Percentiles rank a stretch among this genome's conserved stretches.
Evolutionary conservation across 2,888 invertebrate genomes (phyloP).

Genomic region (Congeria kusceri): DNA sequence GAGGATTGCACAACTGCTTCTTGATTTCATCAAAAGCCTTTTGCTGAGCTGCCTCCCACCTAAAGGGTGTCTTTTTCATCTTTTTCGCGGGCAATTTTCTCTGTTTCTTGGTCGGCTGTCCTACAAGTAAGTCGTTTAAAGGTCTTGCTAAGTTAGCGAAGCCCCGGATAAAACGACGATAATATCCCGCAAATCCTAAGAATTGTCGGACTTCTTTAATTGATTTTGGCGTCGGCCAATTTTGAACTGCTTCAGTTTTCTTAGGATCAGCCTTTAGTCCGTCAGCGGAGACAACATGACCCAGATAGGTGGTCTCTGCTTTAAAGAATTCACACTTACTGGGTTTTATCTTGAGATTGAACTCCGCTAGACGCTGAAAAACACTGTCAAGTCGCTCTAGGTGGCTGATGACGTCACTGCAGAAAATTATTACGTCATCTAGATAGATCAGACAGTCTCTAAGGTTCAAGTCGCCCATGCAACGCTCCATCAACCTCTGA

Average conservation of each 20-base stretch:
- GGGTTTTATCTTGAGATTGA: conserved; percentile 22
- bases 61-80: too few relatives aligned
- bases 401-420: not conserved
- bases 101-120: too few relatives aligned
- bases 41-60: too few relatives aligned
- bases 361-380: conserved; percentile 5
- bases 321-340: conserved; percentile 35
- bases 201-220: conserved; percentile 27
- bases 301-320: conserved; percentile 11
- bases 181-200: conserved; percentile 28
- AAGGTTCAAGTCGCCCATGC: too few relatives aligned
- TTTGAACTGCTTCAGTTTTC: conserved; percentile 21
- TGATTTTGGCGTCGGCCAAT: conserved; percentile 20
- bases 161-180: conserved; percentile 15
- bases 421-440: not conserved
- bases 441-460: too few relatives aligned
- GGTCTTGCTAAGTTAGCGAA: conserved; percentile 12
- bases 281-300: conserved; percentile 21
- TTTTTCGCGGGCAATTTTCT: too few relatives aligned
- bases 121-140: conserved; percentile 18
- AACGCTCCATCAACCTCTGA: too few relatives aligned
- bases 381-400: conserved; percentile 6
- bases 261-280: conserved; percentile 18
- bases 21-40: conserved; percentile 16
- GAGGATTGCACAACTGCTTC: conserved; percentile 27